Conservation (phyloP, 2,888 invertebrate species). For the Limnephilus rhombicus region DNA sequence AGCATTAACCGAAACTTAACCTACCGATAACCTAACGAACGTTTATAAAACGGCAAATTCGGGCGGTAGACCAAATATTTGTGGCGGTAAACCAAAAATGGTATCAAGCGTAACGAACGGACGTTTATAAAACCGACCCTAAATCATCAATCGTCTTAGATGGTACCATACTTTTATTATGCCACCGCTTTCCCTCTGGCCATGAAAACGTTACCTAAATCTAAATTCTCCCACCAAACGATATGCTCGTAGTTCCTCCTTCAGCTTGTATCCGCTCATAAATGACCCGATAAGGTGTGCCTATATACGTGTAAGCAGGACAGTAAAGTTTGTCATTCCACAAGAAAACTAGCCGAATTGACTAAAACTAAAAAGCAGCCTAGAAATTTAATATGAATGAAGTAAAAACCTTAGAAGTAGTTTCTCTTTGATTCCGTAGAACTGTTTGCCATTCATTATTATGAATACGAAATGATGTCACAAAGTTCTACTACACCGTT, state of each 20-base stretch:
- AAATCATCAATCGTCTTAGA: neutral
- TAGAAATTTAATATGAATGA: too few relatives aligned
- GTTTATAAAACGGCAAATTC: too few relatives aligned
- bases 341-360: neutral
- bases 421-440: neutral
- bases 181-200: neutral
- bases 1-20: too few relatives aligned
- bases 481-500: conserved; percentile 24
- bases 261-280: neutral
- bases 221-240: neutral
- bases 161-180: neutral
- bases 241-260: neutral
- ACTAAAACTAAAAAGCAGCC: neutral
- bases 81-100: too few relatives aligned
- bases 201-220: neutral
- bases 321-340: neutral
- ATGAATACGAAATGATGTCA: conserved; percentile 4
- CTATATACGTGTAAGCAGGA: neutral
- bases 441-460: neutral
- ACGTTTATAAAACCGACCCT: too few relatives aligned
- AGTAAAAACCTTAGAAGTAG: neutral
- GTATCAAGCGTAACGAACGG: too few relatives aligned
- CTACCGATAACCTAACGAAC: too few relatives aligned
- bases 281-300: neutral
- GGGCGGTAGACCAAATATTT: too few relatives aligned